These are phyloP conservation scores for Pseudomyrmex dendroicus DNA, from an alignment of 1,140 invertebrate genomes.

Conservation along the genomic window DNA sequence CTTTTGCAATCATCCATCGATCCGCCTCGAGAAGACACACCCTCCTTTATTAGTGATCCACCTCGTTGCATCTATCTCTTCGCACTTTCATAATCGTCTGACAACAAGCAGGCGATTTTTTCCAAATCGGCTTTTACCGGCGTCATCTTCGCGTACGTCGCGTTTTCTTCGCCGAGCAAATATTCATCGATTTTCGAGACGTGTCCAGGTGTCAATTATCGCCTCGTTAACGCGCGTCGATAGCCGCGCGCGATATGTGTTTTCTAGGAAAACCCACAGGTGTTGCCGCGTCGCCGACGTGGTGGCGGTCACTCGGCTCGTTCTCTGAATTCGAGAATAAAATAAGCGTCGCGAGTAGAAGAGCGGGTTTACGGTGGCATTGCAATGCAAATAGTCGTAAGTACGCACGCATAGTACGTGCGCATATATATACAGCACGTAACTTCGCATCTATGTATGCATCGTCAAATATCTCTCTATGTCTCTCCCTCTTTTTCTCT, in stretches of 20 bases:
- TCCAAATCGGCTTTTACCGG: not conserved
- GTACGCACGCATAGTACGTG: constrained; percentile 23
- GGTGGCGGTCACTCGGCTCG: constrained; percentile 21
- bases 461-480: constrained; percentile 23
- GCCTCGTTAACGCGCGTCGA: constrained; percentile 56
- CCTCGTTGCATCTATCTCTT: not conserved
- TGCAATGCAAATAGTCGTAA: constrained; percentile 68
- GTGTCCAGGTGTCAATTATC: constrained; percentile 66
- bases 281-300: constrained; percentile 37
- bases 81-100: constrained; percentile 19
- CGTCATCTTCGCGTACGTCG: not conserved
- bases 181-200: constrained; percentile 38
- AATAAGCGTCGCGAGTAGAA: constrained; percentile 61
- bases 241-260: constrained; percentile 55
- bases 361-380: constrained; percentile 61
- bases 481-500: no score
- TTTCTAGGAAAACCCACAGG: constrained; percentile 40
- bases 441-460: constrained; percentile 48
- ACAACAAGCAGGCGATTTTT: not conserved
- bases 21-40: not conserved
- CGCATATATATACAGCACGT: not conserved
- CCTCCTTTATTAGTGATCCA: constrained; percentile 27
- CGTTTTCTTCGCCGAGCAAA: constrained; percentile 17
- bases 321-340: constrained; percentile 68
- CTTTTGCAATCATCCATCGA: constrained; percentile 28